Evolutionary conservation across 2,888 invertebrate genomes (phyloP).

Genomic region (Andrena hattorfiana): DNA sequence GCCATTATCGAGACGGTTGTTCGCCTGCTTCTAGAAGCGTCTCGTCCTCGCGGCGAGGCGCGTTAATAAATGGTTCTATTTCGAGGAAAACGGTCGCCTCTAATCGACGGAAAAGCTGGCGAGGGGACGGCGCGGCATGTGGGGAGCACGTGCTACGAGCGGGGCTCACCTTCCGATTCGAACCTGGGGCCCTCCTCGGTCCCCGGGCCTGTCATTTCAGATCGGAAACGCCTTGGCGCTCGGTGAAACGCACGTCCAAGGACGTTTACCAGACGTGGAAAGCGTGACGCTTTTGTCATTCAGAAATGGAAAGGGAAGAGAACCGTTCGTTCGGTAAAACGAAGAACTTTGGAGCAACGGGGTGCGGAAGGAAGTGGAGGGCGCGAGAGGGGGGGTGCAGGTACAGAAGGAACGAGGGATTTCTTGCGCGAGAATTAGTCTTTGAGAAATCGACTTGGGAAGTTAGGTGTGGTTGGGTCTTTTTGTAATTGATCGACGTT

Average conservation of each 20-base stretch:
- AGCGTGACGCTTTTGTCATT: not conserved
- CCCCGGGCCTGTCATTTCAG: conserved; percentile 16
- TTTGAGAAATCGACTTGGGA: too few species aligned
- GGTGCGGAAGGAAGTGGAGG: too few species aligned
- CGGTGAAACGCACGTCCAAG: not conserved
- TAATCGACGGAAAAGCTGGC: conserved; percentile 42
- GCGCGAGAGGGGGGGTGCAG: too few species aligned
- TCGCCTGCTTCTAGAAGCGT: not conserved
- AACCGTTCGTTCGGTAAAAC: not conserved
- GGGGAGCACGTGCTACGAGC: conserved; percentile 62
- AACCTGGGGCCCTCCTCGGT: not conserved
- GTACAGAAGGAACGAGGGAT: too few species aligned
- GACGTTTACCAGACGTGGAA: conserved; percentile 1
- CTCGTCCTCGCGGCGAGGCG: not conserved
- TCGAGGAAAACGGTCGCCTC: conserved; percentile 30
- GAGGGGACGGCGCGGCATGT: conserved; percentile 52
- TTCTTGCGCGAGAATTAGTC: too few species aligned
- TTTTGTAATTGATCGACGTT: too few species aligned
- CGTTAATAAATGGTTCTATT: conserved; percentile 47
- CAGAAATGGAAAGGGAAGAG: not conserved
- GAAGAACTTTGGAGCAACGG: not conserved
- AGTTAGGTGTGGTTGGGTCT: too few species aligned
- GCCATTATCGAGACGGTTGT: conserved; percentile 45
- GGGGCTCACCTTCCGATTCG: conserved; percentile 32
- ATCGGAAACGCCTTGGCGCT: not conserved